Evolutionary conservation across 2,888 invertebrate species (phyloP), one percentile per base, ranked within the genome.

Genomic region (Drosophila paramelanica): DNA sequence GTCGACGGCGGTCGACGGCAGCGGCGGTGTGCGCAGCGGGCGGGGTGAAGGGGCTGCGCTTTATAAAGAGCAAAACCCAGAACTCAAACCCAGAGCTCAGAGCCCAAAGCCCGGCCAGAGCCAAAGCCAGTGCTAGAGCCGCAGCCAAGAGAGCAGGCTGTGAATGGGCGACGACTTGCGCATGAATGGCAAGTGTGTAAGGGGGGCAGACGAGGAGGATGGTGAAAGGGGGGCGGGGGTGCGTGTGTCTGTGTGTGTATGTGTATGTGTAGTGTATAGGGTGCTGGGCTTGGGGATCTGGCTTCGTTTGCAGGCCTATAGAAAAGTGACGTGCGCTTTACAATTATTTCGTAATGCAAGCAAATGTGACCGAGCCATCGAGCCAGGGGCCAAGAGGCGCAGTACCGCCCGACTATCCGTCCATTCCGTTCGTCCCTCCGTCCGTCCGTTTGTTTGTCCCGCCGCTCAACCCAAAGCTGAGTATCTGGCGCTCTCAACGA

Each of bases 281-380:
- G 14, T 49, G 46, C 43, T 43, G 67, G 31, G 46, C 14, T 52
- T 20, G 49, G 39, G 60, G 73, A 66, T 62, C 50, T 42, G 67
- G 73, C 68, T 73, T 73, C 73, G 73, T 76, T 78, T 64, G 79
- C 68, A 82, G 86, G 88, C 76, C 83, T 86, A 80, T 88, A 88
- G 80, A 85, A 85, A 85, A 85, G 83, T 86, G 88, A 86, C 86
- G 83, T 83, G 86, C 87, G 85, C 84, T 79, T 85, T 77, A 86
- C 87, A 88, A 86, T 86, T 86, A 86, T 88, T 86, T 88, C 78
- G 85, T 88, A 86, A 88, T 86, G 81, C 84, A 77, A 77, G 88
- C 83, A 83, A 83, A 83, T 87, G 88, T 80, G 83, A 81, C 77
- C 83, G 77, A 75, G 66, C 45, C 62, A 78, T 70, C 59, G 47